phyloP scores from a whole-genome alignment of 1,140 invertebrate species.

The Grapholita molesta region DNA sequence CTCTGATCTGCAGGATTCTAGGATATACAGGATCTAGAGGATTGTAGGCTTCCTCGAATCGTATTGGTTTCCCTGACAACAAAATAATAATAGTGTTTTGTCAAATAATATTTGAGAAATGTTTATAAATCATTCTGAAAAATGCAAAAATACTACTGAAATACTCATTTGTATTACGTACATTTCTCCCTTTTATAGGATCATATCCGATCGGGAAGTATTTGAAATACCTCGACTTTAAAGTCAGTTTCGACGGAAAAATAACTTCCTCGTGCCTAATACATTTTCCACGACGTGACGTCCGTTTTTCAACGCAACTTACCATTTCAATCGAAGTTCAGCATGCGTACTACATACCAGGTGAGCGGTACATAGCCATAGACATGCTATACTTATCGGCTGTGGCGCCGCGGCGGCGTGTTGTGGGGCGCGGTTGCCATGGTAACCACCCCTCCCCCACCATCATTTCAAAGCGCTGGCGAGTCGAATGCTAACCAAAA shows the following conservation, averaged over 20 bases:
- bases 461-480: neutral
- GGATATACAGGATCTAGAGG: too few relatives aligned
- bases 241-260: neutral
- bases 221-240: neutral
- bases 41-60: too few relatives aligned
- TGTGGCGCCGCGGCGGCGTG: conserved; percentile 68
- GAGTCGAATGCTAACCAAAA: neutral
- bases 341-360: conserved; percentile 26
- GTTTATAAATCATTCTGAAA: too few relatives aligned
- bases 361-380: too few relatives aligned
- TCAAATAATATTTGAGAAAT: too few relatives aligned
- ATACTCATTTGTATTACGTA: too few relatives aligned
- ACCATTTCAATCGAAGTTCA: conserved; percentile 39
- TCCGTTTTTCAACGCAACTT: neutral
- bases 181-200: neutral
- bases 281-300: neutral
- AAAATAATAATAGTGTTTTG: too few relatives aligned
- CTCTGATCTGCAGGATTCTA: too few relatives aligned
- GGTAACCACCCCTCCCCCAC: conserved; percentile 43
- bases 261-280: neutral
- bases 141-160: too few relatives aligned
- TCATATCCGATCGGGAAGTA: neutral
- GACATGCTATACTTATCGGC: conserved; percentile 36
- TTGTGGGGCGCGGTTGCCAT: conserved; percentile 69
- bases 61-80: too few relatives aligned